Percentiles rank a stretch among this genome's conserved stretches.
Conservation (phyloP, 1,140 invertebrate species). For the Platorchestia sp. region DNA sequence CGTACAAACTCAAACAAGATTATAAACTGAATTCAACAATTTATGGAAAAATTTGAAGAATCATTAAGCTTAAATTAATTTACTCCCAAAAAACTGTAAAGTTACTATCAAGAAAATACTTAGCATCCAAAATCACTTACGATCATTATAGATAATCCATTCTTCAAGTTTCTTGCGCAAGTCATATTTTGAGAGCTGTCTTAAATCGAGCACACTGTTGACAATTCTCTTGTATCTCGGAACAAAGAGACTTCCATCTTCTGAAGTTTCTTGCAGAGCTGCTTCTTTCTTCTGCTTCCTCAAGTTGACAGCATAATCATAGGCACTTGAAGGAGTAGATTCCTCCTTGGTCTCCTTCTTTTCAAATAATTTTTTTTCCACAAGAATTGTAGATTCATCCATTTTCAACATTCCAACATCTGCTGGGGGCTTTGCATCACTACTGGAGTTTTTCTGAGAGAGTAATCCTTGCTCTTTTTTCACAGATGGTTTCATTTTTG, state of each 20-base stretch:
- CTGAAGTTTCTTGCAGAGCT: not conserved
- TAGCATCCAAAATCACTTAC: slow-evolving; percentile 63
- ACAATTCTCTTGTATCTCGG: slow-evolving; percentile 58
- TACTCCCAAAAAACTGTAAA: not conserved
- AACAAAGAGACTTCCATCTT: not conserved
- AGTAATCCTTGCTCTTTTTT: not conserved
- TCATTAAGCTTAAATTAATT: not conserved
- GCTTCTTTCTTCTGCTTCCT: slow-evolving; percentile 58
- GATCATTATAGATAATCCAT: slow-evolving; percentile 65
- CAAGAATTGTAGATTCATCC: not conserved
- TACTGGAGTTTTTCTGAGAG: not conserved
- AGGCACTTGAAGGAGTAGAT: slow-evolving; percentile 58
- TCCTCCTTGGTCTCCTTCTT: slow-evolving; percentile 3
- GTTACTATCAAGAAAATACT: slow-evolving; percentile 64
- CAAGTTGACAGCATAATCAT: slow-evolving; percentile 60
- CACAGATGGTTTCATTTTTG: not conserved
- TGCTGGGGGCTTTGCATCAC: not conserved
- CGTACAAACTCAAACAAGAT: not conserved
- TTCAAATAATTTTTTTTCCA: slow-evolving; percentile 1
- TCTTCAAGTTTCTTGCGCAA: slow-evolving; percentile 58
- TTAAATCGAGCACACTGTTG: slow-evolving; percentile 59
- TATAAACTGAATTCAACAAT: not conserved
- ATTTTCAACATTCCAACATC: not conserved
- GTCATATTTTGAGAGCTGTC: slow-evolving; percentile 61
- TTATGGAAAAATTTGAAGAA: not conserved